Evolutionary conservation across 2,888 invertebrate species (phyloP), one percentile per base, ranked within the genome.

Genomic region (Philereme transversata): DNA sequence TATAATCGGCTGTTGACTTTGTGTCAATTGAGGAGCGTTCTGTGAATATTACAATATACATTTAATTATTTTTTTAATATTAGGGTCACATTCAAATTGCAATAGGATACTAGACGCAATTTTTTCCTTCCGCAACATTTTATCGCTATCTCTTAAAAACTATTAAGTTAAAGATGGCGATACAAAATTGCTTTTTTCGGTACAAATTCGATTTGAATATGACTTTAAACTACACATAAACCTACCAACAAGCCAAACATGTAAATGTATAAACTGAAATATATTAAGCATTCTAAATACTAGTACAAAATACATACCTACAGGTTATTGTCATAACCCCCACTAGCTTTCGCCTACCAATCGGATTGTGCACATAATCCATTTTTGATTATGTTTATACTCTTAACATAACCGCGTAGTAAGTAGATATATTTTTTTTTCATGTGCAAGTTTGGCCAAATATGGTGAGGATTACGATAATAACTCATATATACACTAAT

Each of bases 1-100:
- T 77, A 92, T 90, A 61, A 92, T 84, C 0, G 92, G 91, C 72
- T 93, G 92, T 68, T 93, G 93, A 56, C 90, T 90, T 57, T 83
- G 82, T 0, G 92, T 90, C 58, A 93, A 78, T 78, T 90, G 92
- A 0, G 92, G 87, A 0, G 90, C 65, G 51, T 83, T 90, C 92
- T 92, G 86, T 62, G 44, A 60, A 56, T 35, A 5, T 5, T 35
- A 35, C 22, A 50, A 4, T 22, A 10, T 22, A 46, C 41, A 45
- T 34, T 38, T 10, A 6, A 45, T 10, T n/a, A n/a, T n/a, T n/a
- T 4, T 34, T 35, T 9, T 36, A 10, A 10, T 36, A 43, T 4
- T n/a, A 10, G 5, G 10, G 10, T 43, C 10, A 10, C 5, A 5
- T 22, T 8, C 33, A 46, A 46, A 22, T 22, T 6, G 40, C 5